Evolutionary conservation across 2,888 invertebrate species (phyloP), one percentile per base, ranked within the genome.

Genomic region (Acleris literana): DNA sequence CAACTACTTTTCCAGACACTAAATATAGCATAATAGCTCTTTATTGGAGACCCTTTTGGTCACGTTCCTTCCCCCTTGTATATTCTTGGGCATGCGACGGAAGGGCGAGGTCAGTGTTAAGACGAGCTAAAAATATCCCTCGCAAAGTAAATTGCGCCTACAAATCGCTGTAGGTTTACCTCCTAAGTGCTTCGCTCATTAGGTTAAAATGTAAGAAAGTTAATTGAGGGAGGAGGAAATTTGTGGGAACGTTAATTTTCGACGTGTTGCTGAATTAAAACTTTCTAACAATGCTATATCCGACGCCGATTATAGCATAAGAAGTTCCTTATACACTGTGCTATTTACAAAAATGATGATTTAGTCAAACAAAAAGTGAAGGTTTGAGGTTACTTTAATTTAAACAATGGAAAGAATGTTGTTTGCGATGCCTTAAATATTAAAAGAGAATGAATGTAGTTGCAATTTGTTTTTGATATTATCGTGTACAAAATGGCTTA

Each of bases 121-220:
- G 72, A 71, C 71, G 70, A 68, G 70, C 76, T 78, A 82, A 79
- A 82, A 83, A 83, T 81, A 83, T 72, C 78, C 70, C 71, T 68
- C 72, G 74, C 77, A 71, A 74, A 76, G 76, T 76, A 74, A 76
- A 76, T 71, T 71, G 72, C 65, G 72, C 69, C 75, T 70, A 78
- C 78, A 79, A 80, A 80, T 79, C 77, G 80, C 73, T 75, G 72
- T 76, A 76, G 78, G 75, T 80, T 82, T 58, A 53, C 48, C 29
- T 55, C 44, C 54, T 44, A 48, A 55, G 60, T 46, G 16, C 17
- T 55, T 48, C 44, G 60, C 49, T 61, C 60, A 61, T 65, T 51
- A 59, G 49, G n/a, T 39, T 39, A 17, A 49, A 20, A 49, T 17
- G 49, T 17, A 13, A 11, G 49, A 20, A 49, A 18, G 9, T 13